Evolutionary conservation across 2,888 invertebrate genomes (phyloP), one percentile per base, ranked within the genome.

Genomic region (Pachliopta kotzebuea): DNA sequence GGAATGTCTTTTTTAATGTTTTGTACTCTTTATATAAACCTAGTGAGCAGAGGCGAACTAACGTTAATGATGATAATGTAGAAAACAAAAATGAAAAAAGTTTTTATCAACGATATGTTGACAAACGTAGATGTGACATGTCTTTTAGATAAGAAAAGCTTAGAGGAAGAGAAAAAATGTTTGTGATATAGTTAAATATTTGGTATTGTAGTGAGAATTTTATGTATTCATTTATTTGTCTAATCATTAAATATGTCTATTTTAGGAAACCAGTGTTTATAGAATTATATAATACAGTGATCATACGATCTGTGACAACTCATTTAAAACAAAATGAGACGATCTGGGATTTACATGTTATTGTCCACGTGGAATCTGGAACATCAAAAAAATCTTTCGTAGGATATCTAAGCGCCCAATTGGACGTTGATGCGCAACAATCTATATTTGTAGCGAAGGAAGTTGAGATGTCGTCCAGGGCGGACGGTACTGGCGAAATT

Each of bases 231-330:
- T n/a, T 18, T 45, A 18, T 45, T 37, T 29, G 7, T 42, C 3
- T 57, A n/a, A n/a, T n/a, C 14, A 7, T 17, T 23, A 1, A 18
- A 8, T 23, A 6, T 23, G 20, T n/a, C 9, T 31, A 55, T 87
- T 88, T 63, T 77, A 95, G 95, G 95, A 95, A 95, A 87, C 84
- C 93, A 11, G 94, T 95, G 0, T 91, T 88, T 65, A 81, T 97
- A 50, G 94, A 95, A 80, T 93, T 93, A 52, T 95, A 93, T 76
- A 92, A 95, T 70, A 88, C 91, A 0, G 93, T 94, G 1, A 84
- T 94, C 4, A 93, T 96, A 63, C 89, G 94, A 69, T 93, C 95
- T 69, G 83, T 96, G 0, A 93, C 93, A n/a, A 86, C 90, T 70
- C 78, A 84, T 23, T 79, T 77, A 1, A 71, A 74, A 24, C 84